A percentile compares a stretch with the other conserved stretches of the same genome.
Conservation (phyloP, 1,140 invertebrate genomes). For the Mycetomoellerius zeteki region DNA sequence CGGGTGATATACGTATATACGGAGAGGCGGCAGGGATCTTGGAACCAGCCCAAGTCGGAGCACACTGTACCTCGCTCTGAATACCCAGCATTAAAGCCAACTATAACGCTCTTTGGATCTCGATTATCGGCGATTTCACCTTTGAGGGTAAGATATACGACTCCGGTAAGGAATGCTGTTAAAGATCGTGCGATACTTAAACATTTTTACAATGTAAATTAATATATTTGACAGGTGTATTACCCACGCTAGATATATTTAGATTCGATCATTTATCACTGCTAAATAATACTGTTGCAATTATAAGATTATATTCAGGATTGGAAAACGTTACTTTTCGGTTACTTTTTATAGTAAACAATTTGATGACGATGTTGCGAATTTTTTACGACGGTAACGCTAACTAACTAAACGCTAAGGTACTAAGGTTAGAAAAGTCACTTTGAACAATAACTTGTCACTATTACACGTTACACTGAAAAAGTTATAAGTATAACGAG, state of each 20-base stretch:
- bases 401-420: too few relatives aligned
- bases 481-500: too few relatives aligned
- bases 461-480: too few relatives aligned
- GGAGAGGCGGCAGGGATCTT: conserved; percentile 24
- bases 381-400: too few relatives aligned
- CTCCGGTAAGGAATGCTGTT: conserved; percentile 31
- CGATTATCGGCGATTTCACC: conserved; percentile 71
- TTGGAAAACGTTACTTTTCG: too few relatives aligned
- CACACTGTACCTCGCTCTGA: conserved; percentile 59
- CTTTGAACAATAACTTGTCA: too few relatives aligned
- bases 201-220: conserved; percentile 22
- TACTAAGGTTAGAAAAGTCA: too few relatives aligned
- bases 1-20: conserved; percentile 38
- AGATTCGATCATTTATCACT: neutral
- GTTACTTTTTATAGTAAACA: too few relatives aligned
- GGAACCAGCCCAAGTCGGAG: conserved; percentile 34
- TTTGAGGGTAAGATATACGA: conserved; percentile 48
- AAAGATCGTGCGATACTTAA: conserved; percentile 19
- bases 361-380: too few relatives aligned
- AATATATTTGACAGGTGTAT: conserved; percentile 19
- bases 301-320: neutral
- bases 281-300: neutral
- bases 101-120: conserved; percentile 73
- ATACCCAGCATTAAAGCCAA: conserved; percentile 73
- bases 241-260: neutral